Percentiles rank a stretch among this genome's conserved stretches.
Evolutionary conservation across 2,113 vertebrate species (phyloP).

Genomic region (Tachysurus vachellii): DNA sequence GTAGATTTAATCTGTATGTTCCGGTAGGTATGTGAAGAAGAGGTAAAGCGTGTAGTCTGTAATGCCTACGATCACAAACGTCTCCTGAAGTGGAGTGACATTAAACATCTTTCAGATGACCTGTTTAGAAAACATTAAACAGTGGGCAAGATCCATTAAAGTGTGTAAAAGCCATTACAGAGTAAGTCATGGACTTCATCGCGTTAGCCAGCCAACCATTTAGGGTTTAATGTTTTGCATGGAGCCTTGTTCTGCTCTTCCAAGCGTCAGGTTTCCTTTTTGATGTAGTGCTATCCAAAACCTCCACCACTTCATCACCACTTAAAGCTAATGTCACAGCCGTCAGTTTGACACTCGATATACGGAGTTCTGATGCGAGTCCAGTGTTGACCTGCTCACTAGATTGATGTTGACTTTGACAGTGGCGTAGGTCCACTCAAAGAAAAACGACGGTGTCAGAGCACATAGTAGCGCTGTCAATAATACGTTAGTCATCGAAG

Average conservation of each 20-base stretch:
- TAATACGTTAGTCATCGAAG: not conserved
- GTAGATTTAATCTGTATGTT: not conserved
- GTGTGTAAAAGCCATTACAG: not conserved
- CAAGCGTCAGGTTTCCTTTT: not conserved
- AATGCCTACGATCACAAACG: not conserved
- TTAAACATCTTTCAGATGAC: not conserved
- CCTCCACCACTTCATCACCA: not conserved
- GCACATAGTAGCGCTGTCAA: not conserved
- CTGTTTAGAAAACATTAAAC: not conserved
- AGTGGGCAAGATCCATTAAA: not conserved
- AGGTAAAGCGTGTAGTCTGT: not conserved
- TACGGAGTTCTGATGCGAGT: not conserved
- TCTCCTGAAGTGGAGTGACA: not conserved
- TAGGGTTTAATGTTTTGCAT: not conserved
- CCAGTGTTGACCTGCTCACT: not conserved
- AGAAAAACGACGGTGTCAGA: not conserved
- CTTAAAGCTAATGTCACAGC: not conserved
- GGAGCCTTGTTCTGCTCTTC: not conserved
- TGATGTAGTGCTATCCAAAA: constrained; percentile 13
- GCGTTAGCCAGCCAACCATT: not conserved
- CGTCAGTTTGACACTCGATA: not conserved
- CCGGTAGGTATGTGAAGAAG: not conserved
- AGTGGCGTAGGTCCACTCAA: not conserved
- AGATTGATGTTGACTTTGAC: constrained; percentile 23
- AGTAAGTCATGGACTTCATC: not conserved